Conservation (phyloP, 2,888 invertebrate genomes). For the Zele albiditarsus region DNA sequence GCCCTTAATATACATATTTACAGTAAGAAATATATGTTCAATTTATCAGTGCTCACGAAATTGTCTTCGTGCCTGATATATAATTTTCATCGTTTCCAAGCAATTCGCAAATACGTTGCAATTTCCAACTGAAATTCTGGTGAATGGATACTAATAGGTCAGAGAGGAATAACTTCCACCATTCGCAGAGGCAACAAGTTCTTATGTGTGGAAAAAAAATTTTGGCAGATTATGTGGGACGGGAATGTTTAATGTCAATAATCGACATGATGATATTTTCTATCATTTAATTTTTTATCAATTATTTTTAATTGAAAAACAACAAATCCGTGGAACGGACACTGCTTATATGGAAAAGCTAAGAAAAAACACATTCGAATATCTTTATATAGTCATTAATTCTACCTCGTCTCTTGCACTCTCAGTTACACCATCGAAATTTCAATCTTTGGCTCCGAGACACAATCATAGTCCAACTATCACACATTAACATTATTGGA, state of each 20-base stretch:
- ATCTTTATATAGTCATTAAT: not conserved
- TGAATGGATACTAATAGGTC: no score
- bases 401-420: not conserved
- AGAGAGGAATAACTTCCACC: not conserved
- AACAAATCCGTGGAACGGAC: not conserved
- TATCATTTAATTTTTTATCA: not conserved
- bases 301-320: not conserved
- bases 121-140: no score
- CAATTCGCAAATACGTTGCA: no score
- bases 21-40: constrained; percentile 56
- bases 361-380: not conserved
- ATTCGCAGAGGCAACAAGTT: not conserved
- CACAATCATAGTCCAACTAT: not conserved
- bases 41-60: not conserved
- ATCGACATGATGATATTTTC: not conserved
- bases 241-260: not conserved
- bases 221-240: not conserved
- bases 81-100: not conserved
- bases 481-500: not conserved
- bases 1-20: constrained; percentile 68
- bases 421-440: not conserved
- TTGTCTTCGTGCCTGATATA: not conserved
- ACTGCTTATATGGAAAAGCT: not conserved
- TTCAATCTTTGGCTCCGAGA: not conserved
- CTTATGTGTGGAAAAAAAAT: not conserved